Conservation (phyloP, 2,888 invertebrate genomes). For the Cryptocephalus primarius region DNA sequence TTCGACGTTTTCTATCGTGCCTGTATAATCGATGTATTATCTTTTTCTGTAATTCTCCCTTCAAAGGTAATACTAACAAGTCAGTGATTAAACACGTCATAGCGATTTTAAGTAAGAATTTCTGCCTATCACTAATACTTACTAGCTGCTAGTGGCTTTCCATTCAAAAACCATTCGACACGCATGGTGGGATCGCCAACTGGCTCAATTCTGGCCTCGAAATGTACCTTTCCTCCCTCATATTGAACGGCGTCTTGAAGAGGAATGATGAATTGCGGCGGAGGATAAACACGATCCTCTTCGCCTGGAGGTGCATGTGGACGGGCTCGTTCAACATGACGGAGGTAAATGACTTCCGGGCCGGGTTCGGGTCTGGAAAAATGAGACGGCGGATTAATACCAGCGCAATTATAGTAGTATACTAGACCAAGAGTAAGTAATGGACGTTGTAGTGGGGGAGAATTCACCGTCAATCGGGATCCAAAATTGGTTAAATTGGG, state of each 20-base stretch:
- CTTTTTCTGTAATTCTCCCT: too few relatives aligned
- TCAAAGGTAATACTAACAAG: too few relatives aligned
- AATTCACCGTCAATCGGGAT: too few relatives aligned
- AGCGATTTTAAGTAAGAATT: too few relatives aligned
- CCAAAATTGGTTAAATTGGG: too few relatives aligned
- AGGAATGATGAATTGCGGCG: slow-evolving; percentile 86
- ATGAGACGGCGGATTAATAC: not conserved
- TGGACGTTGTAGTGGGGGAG: too few relatives aligned
- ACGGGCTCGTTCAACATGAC: slow-evolving; percentile 83
- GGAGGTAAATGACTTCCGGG: slow-evolving; percentile 86
- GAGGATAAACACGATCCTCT: slow-evolving; percentile 80
- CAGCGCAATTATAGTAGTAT: too few relatives aligned
- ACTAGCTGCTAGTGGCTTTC: slow-evolving; percentile 86
- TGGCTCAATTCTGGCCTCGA: slow-evolving; percentile 95
- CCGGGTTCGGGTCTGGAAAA: slow-evolving; percentile 68
- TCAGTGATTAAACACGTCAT: not conserved
- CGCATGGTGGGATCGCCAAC: slow-evolving; percentile 94
- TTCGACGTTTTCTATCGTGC: too few relatives aligned
- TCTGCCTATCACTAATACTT: slow-evolving; percentile 34
- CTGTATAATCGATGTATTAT: too few relatives aligned
- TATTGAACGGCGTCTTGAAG: slow-evolving; percentile 68
- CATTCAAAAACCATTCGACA: slow-evolving; percentile 93
- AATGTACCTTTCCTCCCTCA: slow-evolving; percentile 90
- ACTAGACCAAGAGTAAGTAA: too few relatives aligned
- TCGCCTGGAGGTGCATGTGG: slow-evolving; percentile 70